Evolutionary conservation across 2,113 vertebrate genomes (phyloP).

Genomic region (Agelaius tricolor): DNA sequence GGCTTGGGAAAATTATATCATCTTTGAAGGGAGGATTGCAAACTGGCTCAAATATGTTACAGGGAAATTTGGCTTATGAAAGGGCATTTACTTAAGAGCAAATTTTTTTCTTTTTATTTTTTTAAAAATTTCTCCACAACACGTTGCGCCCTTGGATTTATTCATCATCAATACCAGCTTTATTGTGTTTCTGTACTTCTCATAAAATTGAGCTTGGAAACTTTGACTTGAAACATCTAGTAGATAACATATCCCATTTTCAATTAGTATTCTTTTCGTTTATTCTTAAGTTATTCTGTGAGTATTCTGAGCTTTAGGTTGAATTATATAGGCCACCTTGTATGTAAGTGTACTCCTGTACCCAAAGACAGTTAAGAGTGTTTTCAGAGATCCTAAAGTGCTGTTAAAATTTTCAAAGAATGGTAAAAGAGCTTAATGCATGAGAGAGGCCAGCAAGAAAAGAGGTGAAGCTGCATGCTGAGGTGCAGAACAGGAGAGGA

Average conservation of each 20-base stretch:
- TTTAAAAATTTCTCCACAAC: not conserved
- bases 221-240: not conserved
- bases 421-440: not conserved
- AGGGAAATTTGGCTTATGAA: not conserved
- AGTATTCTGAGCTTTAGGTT: not conserved
- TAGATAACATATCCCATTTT: not conserved
- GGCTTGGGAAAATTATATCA: slow-evolving; percentile 8
- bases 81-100: not conserved
- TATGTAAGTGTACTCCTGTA: not conserved
- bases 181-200: not conserved
- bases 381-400: not conserved
- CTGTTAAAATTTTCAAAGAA: not conserved
- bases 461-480: not conserved
- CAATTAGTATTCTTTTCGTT: not conserved
- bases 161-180: not conserved
- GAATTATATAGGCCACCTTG: not conserved
- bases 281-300: not conserved
- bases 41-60: not conserved
- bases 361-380: not conserved
- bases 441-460: not conserved
- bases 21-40: slow-evolving; percentile 16
- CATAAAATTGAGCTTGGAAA: not conserved
- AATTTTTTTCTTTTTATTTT: not conserved
- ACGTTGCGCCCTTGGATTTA: not conserved
- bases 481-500: not conserved